Evolutionary conservation across 2,888 invertebrate genomes (phyloP).

Genomic region (Cybosia mesomella): DNA sequence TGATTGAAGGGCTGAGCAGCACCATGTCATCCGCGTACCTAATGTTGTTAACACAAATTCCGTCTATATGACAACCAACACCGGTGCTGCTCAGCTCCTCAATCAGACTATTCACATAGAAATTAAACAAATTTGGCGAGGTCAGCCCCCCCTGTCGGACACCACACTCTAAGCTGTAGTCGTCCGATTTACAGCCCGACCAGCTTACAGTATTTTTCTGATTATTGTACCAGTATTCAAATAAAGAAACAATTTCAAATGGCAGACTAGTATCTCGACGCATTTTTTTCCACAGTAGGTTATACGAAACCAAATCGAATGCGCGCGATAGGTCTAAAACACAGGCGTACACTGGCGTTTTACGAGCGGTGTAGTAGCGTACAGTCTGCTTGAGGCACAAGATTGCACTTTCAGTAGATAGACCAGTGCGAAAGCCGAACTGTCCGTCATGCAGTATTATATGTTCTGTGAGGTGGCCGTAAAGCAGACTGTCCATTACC

Average conservation of each 20-base stretch:
- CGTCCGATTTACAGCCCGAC: not conserved
- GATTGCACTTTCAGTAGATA: not conserved
- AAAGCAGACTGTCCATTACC: constrained; percentile 11
- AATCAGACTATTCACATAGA: not conserved
- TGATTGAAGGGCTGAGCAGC: not conserved
- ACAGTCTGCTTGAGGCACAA: not conserved
- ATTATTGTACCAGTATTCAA: not conserved
- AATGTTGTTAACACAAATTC: not conserved
- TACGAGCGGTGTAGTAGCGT: not conserved
- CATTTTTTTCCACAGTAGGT: not conserved
- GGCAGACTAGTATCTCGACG: not conserved
- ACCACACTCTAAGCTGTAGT: not conserved
- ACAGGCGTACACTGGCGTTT: not conserved
- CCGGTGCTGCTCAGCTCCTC: not conserved
- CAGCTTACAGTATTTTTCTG: not conserved
- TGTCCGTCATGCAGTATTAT: not conserved
- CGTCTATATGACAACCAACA: not conserved
- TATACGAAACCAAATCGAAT: not conserved
- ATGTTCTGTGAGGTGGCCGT: not conserved
- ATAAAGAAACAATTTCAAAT: not conserved
- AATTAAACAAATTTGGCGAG: not conserved
- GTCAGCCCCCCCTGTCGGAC: not conserved
- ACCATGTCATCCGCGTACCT: not conserved
- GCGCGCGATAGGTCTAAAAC: too few relatives aligned
- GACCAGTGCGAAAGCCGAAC: not conserved